Evolutionary conservation across 2,113 vertebrate species (phyloP).

Genomic region (Myiopsitta monachus): DNA sequence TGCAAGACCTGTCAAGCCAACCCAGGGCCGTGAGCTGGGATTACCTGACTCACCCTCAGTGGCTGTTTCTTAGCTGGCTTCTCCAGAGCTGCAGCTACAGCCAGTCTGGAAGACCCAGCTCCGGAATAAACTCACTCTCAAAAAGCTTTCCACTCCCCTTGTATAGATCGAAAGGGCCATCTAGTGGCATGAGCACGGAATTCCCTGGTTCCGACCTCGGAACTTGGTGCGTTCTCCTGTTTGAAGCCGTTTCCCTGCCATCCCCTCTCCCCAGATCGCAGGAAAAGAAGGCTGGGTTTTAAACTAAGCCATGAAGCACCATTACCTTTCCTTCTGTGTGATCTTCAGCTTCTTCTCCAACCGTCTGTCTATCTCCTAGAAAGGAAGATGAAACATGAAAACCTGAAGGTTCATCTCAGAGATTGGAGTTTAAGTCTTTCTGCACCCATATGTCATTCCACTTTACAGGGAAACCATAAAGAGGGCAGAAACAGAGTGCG

Average conservation of each 20-base stretch:
- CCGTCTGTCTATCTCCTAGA: conserved; percentile 94
- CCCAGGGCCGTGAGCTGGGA: not conserved
- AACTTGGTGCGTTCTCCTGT: accelerated
- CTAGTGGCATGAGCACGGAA: not conserved
- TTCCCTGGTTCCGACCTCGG: not conserved
- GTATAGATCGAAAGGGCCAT: not conserved
- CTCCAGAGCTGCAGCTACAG: not conserved
- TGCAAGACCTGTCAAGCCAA: not conserved
- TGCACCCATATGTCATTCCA: accelerated
- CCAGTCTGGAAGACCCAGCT: not conserved
- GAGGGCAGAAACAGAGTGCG: accelerated
- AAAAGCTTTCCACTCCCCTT: not conserved
- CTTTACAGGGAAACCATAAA: accelerated
- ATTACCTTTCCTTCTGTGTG: conserved; percentile 92
- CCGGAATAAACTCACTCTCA: not conserved
- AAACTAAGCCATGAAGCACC: not conserved
- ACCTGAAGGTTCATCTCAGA: accelerated
- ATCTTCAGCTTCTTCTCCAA: conserved; percentile 95
- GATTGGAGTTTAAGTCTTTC: not conserved
- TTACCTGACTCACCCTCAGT: not conserved
- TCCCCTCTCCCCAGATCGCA: not conserved
- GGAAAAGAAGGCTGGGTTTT: not conserved
- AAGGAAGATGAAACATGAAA: conserved; percentile 41
- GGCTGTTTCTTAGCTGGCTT: not conserved
- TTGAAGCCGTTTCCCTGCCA: not conserved